Conservation (phyloP, 2,797 vertebrate genomes). For the Spinus pinus region DNA sequence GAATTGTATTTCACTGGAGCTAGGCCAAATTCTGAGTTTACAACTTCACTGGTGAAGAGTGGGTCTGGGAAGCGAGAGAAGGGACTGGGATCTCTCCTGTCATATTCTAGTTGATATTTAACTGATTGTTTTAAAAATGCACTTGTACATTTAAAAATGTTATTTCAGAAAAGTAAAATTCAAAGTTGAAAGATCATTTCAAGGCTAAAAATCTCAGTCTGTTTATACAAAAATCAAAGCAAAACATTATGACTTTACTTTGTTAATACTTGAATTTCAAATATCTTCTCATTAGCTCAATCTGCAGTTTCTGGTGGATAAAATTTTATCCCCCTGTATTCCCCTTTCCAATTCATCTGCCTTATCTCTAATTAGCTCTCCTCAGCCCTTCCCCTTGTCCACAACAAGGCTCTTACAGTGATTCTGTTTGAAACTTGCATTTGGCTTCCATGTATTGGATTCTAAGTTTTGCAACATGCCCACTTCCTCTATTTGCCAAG, state of each 20-base stretch:
- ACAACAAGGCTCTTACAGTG: neutral
- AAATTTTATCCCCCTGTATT: neutral
- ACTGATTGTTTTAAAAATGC: neutral
- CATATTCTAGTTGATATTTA: neutral
- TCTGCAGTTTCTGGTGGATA: neutral
- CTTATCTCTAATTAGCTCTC: neutral
- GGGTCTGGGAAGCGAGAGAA: accelerated
- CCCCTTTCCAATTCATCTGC: neutral
- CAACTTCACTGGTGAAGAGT: neutral
- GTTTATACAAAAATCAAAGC: neutral
- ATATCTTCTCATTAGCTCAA: neutral
- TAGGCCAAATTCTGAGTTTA: neutral
- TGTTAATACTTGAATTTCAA: neutral
- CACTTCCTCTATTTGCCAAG: neutral
- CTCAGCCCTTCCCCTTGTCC: neutral
- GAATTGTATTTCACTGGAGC: neutral
- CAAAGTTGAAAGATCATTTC: neutral
- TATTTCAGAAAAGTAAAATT: neutral
- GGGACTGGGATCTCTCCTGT: neutral
- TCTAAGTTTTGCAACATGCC: neutral
- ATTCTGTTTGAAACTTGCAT: neutral
- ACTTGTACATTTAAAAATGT: neutral
- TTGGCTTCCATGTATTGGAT: neutral
- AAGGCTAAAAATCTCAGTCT: neutral
- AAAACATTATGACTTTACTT: neutral